These are phyloP conservation scores for Mythimna albipuncta DNA, from an alignment of 2,888 invertebrate genomes.

Conservation along the genomic window DNA sequence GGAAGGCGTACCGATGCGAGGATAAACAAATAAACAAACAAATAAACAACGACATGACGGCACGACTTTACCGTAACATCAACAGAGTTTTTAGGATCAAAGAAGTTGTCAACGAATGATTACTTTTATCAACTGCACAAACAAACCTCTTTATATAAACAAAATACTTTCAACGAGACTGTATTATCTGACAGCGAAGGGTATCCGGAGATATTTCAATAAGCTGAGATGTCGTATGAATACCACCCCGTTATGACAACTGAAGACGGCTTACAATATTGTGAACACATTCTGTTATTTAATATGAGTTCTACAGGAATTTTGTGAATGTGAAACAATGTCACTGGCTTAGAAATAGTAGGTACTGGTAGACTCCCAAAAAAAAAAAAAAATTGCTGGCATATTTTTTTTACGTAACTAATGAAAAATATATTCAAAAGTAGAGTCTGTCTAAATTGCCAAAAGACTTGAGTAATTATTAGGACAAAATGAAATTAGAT, in stretches of 20 bases:
- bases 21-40: no score
- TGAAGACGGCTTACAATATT: conserved; percentile 30
- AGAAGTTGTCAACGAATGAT: not conserved
- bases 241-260: conserved; percentile 41
- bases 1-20: no score
- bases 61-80: no score
- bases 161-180: not conserved
- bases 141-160: not conserved
- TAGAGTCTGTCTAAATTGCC: no score
- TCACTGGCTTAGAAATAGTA: not conserved
- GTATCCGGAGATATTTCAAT: conserved; percentile 46
- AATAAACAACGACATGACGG: no score
- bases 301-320: conserved; percentile 29
- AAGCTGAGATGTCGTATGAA: conserved; percentile 35
- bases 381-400: no score
- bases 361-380: no score
- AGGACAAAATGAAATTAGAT: no score
- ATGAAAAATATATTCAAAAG: no score
- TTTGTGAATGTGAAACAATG: conserved; percentile 15
- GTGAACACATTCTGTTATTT: conserved; percentile 44
- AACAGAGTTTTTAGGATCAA: no score
- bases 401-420: no score
- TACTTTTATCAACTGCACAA: not conserved
- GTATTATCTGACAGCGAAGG: not conserved
- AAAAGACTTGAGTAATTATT: no score